Evolutionary conservation across 2,888 invertebrate genomes (phyloP).

Genomic region (Amblyjoppa fuscipennis): DNA sequence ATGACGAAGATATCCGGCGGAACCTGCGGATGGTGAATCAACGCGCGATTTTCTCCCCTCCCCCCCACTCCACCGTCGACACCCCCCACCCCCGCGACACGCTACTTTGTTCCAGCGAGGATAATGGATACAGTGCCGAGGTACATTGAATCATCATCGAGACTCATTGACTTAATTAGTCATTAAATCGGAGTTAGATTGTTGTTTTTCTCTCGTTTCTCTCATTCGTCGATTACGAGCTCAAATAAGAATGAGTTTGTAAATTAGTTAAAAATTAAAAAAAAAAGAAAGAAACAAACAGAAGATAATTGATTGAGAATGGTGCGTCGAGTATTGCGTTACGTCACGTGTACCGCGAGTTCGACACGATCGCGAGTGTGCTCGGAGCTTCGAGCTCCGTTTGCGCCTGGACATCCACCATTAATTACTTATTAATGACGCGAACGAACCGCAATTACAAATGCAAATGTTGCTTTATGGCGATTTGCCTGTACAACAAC

Average conservation of each 20-base stretch:
- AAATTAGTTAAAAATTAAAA: not conserved
- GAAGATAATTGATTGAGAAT: constrained; percentile 77
- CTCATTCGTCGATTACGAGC: not conserved
- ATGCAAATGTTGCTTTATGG: constrained; percentile 77
- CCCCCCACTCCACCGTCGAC: not conserved
- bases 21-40: constrained; percentile 24
- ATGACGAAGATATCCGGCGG: not conserved
- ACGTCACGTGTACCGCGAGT: constrained; percentile 72
- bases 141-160: constrained; percentile 53
- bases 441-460: constrained; percentile 77
- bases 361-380: constrained; percentile 19
- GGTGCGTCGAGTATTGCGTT: constrained; percentile 70
- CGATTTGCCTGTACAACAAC: constrained; percentile 23
- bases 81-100: not conserved
- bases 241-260: not conserved
- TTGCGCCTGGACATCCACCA: constrained; percentile 72
- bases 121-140: constrained; percentile 71
- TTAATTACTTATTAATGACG: constrained; percentile 82
- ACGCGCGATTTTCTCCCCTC: constrained; percentile 27
- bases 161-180: constrained; percentile 1
- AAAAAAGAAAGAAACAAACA: constrained; percentile 27
- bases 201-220: not conserved
- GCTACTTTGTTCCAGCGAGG: constrained; percentile 28
- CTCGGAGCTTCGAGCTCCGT: constrained; percentile 31
- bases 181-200: not conserved